Evolutionary conservation across 2,113 vertebrate genomes (phyloP), one percentile per base, ranked within the genome.

Genomic region (Dicerorhinus sumatrensis): DNA sequence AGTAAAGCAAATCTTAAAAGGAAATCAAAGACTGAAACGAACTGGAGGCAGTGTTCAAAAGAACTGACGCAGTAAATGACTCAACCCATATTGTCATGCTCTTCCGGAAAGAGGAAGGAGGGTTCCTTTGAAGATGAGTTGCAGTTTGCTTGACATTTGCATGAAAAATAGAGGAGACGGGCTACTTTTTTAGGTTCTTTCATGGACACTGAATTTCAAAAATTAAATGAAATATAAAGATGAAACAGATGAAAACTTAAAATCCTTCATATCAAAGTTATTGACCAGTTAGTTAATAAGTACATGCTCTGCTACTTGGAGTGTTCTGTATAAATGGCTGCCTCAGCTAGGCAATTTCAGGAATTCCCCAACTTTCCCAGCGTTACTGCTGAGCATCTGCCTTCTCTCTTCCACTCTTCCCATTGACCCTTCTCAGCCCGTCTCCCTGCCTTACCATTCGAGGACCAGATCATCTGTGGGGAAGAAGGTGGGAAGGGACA

Each of bases 91-190:
- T 77, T 81, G 69, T 94, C 56, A 42, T 8, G 73, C 62, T 84
- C 67, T 79, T 83, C 65, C 81, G 46, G 31, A n/a, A 81, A 77
- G 54, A 17, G 31, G 60, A 51, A 42, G 39, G 36, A n/a, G 65
- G 33, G 48, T 65, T 89, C 92, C 70, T 96, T 81, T 90, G 69
- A 80, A 83, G 91, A 88, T 48, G 56, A 58, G 6, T 46, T 89
- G 54, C 39, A 46, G 77, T 76, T 70, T 90, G 46, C 84, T 90
- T 96, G 83, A 81, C 14, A 81, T 95, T 80, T 98, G 75, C 60
- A 65, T 80, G 72, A 80, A 90, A 94, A 63, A 46, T 54, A 48
- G 13, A 76, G 14, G 60, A 58, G 54, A 63, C 9, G 62, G 23
- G 10, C 69, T 82, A n/a, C 4, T 18, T 51, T 92, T 83, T 84